Base-by-base conservation (phyloP, 1,140 invertebrate species). In the Neodiprion pinetum region DNA sequence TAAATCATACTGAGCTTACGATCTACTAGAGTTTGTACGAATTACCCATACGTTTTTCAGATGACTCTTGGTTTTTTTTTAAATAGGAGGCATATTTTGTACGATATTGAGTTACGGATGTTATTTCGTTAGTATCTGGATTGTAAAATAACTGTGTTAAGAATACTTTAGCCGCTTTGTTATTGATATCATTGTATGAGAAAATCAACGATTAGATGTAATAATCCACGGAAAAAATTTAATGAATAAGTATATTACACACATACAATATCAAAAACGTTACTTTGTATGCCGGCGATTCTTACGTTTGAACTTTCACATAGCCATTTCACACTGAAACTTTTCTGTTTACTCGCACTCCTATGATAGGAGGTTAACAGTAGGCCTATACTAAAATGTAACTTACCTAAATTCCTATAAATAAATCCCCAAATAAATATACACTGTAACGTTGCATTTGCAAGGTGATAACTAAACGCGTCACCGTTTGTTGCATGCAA, bases 231-330 rank as follows among this genome's bases (percentile, higher is more conserved):
- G 71, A 77, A 78, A 74, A 78, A 72, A 77, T 82, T 79, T 80
- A 80, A 77, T 84, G 80, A 77, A 78, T 79, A 2, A 40, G 1
- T 82, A 82, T 80, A 65, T 80, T 83, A 81, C 76, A 83, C 76
- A 75, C 80, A 76, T 70, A 82, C 75, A 79, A 74, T 81, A 81
- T 77, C 78, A 23, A 69, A 81, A 82, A 81, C 76, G 73, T 76
- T 77, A 40, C 17, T 23, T 69, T 21, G 40, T 69, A 21, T 23
- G 67, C 17, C 17, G 61, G 12, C 17, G 7, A 14, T 21, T 14
- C 1, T 12, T 21, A 69, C 11, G 21, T 23, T 69, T 7, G 40
- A 69, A 9, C n/a, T 21, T 21, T 23, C 7, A 69, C 12, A 23
- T 69, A 23, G 67, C 5, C 9, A 14, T 9, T 9, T 61, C 11